Percentiles rank a stretch among this genome's conserved stretches.
Conservation (phyloP, 2,797 vertebrate genomes). For the Sandelia bainsii region DNA sequence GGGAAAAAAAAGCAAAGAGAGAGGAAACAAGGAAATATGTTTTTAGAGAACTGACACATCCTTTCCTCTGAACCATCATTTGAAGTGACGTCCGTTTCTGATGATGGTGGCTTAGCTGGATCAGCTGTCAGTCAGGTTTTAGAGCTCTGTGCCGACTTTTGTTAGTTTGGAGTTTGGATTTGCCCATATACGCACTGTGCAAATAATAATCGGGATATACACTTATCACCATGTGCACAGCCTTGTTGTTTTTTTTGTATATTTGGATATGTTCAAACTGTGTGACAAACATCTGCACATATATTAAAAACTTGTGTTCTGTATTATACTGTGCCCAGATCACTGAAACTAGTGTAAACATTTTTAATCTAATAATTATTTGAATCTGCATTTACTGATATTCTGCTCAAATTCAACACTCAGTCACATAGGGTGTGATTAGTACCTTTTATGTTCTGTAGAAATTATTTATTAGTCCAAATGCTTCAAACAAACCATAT, state of each 20-base stretch:
- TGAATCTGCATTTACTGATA: no score
- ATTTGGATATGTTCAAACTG: not conserved
- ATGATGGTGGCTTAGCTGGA: not conserved
- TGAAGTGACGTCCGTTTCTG: not conserved
- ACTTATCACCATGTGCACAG: not conserved
- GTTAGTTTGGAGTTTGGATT: conserved; percentile 10
- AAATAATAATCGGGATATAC: conserved; percentile 11
- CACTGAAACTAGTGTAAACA: no score
- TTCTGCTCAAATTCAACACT: no score
- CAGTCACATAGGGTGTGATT: no score
- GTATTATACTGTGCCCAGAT: no score
- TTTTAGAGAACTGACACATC: not conserved
- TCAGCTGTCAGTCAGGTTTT: conserved; percentile 8
- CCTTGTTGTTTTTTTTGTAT: not conserved
- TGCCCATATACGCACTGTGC: not conserved
- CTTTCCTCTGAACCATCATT: not conserved
- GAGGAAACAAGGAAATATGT: not conserved
- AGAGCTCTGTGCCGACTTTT: not conserved
- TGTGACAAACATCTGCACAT: conserved; percentile 6
- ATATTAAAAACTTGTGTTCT: not conserved
- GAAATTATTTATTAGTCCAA: no score
- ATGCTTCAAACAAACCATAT: no score
- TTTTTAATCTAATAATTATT: not conserved
- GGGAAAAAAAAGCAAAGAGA: not conserved
- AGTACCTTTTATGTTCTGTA: no score